These are phyloP conservation scores for Euzetes globulus DNA, from an alignment of 2,888 invertebrate species.

Conservation along the genomic window DNA sequence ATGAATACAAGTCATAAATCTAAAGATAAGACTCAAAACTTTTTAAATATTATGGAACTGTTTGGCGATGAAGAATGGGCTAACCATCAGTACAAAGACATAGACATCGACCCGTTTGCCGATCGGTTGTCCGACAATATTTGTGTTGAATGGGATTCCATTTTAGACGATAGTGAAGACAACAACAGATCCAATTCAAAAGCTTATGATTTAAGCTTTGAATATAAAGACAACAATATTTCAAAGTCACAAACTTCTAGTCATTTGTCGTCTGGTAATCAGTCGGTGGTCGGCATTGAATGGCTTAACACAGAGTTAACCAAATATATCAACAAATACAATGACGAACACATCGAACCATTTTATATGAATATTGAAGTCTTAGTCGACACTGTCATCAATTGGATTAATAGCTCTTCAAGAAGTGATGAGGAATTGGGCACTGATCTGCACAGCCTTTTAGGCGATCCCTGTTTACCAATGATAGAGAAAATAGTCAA, in stretches of 20 bases:
- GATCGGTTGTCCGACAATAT: neutral
- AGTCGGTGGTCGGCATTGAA: neutral
- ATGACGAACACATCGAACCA: slow-evolving; percentile 15
- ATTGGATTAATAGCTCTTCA: neutral
- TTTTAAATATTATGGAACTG: neutral
- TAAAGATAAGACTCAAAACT: neutral
- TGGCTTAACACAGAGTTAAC: slow-evolving; percentile 4
- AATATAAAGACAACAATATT: slow-evolving; percentile 9
- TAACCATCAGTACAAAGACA: neutral
- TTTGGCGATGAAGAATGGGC: neutral
- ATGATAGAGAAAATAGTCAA: neutral
- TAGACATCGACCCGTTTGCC: slow-evolving; percentile 1
- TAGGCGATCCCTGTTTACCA: neutral
- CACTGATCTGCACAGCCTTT: slow-evolving; percentile 17
- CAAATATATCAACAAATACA: neutral
- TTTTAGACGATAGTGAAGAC: neutral
- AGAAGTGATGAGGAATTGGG: slow-evolving; percentile 4
- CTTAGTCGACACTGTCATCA: slow-evolving; percentile 8
- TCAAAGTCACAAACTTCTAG: slow-evolving; percentile 26
- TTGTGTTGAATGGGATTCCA: slow-evolving; percentile 1
- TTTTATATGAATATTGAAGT: slow-evolving; percentile 21
- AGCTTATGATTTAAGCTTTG: neutral
- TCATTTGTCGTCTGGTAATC: neutral
- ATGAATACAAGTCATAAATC: neutral
- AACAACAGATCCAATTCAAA: neutral